Evolutionary conservation across 2,113 vertebrate genomes (phyloP).

Genomic region (Aptenodytes patagonicus): DNA sequence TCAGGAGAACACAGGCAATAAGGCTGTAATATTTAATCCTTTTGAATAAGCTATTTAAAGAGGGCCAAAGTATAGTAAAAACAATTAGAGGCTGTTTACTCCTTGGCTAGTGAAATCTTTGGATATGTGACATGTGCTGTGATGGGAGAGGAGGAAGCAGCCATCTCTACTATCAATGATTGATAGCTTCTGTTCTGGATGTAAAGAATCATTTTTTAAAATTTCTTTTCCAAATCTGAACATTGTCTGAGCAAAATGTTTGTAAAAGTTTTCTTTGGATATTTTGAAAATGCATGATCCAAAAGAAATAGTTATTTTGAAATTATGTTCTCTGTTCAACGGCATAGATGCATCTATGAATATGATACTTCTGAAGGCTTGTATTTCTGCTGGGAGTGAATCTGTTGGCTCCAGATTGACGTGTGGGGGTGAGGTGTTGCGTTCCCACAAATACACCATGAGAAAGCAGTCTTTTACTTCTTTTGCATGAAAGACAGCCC

Average conservation of each 20-base stretch:
- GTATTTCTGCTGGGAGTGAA: not conserved
- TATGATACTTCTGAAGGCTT: not conserved
- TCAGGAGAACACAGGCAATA: slow-evolving; percentile 15
- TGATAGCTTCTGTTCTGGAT: not conserved
- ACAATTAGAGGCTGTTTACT: not conserved
- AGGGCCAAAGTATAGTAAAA: not conserved
- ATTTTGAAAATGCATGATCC: not conserved
- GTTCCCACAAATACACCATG: not conserved
- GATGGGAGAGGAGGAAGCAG: not conserved
- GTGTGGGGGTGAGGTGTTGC: not conserved
- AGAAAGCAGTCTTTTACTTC: not conserved
- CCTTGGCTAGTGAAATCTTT: not conserved
- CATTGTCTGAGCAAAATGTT: not conserved
- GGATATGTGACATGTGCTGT: not conserved
- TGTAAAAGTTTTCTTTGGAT: slow-evolving; percentile 3
- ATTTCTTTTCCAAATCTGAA: not conserved
- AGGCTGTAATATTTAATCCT: slow-evolving; percentile 15
- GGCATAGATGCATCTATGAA: not conserved
- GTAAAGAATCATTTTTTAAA: not conserved
- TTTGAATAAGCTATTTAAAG: slow-evolving; percentile 50
- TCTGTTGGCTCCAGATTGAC: not conserved
- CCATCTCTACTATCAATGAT: not conserved
- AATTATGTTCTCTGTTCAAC: not conserved
- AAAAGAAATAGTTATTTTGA: slow-evolving; percentile 29
- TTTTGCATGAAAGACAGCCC: not conserved